A percentile compares a stretch with the other conserved stretches of the same genome.
phyloP scores from a whole-genome alignment of 2,797 vertebrate species.

The Cottoperca gobio region DNA sequence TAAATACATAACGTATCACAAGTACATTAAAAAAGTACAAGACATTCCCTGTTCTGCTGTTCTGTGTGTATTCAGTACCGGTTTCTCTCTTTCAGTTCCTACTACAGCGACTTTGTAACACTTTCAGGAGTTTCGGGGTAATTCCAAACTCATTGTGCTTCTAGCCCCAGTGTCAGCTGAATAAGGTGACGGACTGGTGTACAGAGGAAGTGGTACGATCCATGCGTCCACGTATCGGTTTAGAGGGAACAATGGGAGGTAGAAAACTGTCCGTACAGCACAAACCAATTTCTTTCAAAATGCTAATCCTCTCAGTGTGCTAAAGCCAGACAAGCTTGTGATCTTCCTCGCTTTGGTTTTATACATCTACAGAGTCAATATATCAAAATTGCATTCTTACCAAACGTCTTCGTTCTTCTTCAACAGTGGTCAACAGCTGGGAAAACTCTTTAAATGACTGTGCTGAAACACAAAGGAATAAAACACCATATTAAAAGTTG shows the following conservation, averaged over 20 bases:
- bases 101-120: neutral
- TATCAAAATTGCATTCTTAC: conserved; percentile 81
- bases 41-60: neutral
- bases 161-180: neutral
- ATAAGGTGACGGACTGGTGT: neutral
- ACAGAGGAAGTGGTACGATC: neutral
- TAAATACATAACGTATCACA: neutral
- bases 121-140: neutral
- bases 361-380: neutral
- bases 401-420: conserved; percentile 94
- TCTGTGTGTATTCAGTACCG: neutral
- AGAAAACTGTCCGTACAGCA: conserved; percentile 1
- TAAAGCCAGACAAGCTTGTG: neutral
- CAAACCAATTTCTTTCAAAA: neutral
- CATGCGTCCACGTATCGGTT: neutral
- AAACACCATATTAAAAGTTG: neutral
- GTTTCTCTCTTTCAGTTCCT: conserved; percentile 8
- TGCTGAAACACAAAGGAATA: conserved; percentile 82
- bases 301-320: neutral
- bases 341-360: neutral
- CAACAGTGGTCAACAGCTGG: conserved; percentile 92
- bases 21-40: neutral
- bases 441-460: conserved; percentile 97
- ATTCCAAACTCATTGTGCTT: conserved; percentile 13
- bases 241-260: neutral